Evolutionary conservation across 2,797 vertebrate species (phyloP).

Genomic region (Microctenopoma stevenorrisi): DNA sequence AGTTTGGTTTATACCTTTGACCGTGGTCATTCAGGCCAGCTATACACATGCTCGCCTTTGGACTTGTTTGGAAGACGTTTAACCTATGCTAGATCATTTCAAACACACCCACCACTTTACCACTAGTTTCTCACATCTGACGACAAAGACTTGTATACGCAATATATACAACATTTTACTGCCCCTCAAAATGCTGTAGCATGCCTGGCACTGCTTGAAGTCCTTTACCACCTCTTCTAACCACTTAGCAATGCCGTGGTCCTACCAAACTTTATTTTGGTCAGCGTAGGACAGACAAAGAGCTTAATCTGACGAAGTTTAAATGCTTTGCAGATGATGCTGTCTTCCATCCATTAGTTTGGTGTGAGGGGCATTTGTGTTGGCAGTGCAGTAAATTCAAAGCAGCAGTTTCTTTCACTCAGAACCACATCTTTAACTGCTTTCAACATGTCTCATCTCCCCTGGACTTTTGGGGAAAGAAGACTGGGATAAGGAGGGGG

Average conservation of each 20-base stretch:
- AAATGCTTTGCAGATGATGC: constrained; percentile 34
- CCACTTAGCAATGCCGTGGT: not conserved
- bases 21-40: not conserved
- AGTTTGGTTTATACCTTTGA: not conserved
- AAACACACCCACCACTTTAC: not conserved
- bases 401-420: constrained; percentile 21
- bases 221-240: constrained; percentile 25
- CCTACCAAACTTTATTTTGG: constrained; percentile 5
- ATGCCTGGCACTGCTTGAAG: not conserved
- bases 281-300: too few species aligned
- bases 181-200: not conserved
- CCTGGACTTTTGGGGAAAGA: constrained; percentile 23
- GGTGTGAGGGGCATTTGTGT: constrained; percentile 42
- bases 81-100: not conserved
- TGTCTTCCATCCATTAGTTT: constrained; percentile 56
- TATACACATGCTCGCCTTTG: not conserved
- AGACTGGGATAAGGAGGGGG: constrained; percentile 25
- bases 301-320: not conserved
- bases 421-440: constrained; percentile 26
- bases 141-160: not conserved
- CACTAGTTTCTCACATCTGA: not conserved
- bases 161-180: not conserved
- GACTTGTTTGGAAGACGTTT: not conserved
- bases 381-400: constrained; percentile 52
- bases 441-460: constrained; percentile 45